Evolutionary conservation across 2,888 invertebrate species (phyloP), one percentile per base, ranked within the genome.

Genomic region (Parasteatoda lunata): DNA sequence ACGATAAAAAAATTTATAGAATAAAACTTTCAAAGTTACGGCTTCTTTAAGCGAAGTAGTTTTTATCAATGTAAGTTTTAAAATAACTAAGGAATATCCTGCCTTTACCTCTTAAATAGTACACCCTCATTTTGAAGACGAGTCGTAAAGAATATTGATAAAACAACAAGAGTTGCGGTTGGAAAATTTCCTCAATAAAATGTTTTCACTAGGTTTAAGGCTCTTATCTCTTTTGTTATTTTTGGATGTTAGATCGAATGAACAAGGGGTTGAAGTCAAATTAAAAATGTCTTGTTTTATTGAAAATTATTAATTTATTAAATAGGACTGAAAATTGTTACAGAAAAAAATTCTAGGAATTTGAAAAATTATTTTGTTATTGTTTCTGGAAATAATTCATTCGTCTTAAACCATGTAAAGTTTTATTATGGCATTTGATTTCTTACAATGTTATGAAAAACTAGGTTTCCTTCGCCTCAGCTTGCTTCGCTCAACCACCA

Each of bases 151-250:
- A 84, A 84, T 70, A 65, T 77, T 84, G 83, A 77, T 84, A 72
- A 77, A 84, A 84, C 83, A 84, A 77, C 83, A 84, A 84, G 72
- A 84, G 65, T 77, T 72, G 66, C 52, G 83, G 76, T 72, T 71
- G 83, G 65, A 77, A 84, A 84, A 70, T 84, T 84, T 72, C 72
- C 66, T 77, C 77, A 71, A 77, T 84, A 77, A 84, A 84, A 84
- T 77, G 82, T 71, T 77, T 70, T 48, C n/a, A 84, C 71, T 45
- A 71, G 71, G 83, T 77, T 84, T 84, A 54, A 77, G 54, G 77
- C 65, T 84, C 77, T 84, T 84, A 77, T 84, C 83, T 52, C 8
- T 30, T 47, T 30, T 77, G 80, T 71, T 84, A 84, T 84, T 84
- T 84, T 84, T 84, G 72, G 83, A 77, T 71, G 48, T 54, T 15